Evolutionary conservation across 1,140 invertebrate species (phyloP).

Genomic region (Orchesella cincta): DNA sequence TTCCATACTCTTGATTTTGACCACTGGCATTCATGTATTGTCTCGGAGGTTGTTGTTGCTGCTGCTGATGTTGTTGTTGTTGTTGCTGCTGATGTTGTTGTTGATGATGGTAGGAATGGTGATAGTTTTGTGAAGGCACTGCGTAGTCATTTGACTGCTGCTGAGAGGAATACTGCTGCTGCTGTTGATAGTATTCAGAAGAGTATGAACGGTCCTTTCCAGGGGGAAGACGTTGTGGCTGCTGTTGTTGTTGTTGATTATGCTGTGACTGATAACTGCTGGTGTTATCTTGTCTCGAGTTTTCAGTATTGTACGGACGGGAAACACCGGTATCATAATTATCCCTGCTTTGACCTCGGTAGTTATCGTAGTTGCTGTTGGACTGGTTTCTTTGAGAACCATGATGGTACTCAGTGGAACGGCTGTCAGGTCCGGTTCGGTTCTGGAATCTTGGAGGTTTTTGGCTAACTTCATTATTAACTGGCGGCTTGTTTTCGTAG

Average conservation of each 20-base stretch:
- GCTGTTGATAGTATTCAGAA: not conserved
- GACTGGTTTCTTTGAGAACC: not conserved
- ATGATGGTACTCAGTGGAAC: not conserved
- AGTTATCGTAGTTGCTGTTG: not conserved
- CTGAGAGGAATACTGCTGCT: slow-evolving; percentile 24
- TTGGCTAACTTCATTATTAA: not conserved
- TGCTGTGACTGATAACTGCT: not conserved
- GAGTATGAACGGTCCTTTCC: not conserved
- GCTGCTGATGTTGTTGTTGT: slow-evolving; percentile 14
- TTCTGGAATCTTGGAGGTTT: slow-evolving; percentile 10
- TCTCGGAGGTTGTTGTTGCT: slow-evolving; percentile 4
- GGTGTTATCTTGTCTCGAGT: not conserved
- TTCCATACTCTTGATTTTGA: not conserved
- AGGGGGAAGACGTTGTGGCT: not conserved
- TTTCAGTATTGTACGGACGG: not conserved
- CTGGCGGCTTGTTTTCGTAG: not conserved
- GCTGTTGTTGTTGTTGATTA: not conserved
- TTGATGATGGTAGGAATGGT: not conserved
- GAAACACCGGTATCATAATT: not conserved
- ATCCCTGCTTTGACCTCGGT: not conserved
- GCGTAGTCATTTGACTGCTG: slow-evolving; percentile 14
- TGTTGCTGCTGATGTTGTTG: slow-evolving; percentile 23
- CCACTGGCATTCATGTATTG: not conserved
- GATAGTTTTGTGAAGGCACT: not conserved
- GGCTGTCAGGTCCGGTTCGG: not conserved